These are phyloP conservation scores for Leucoma salicis DNA, from an alignment of 2,888 invertebrate genomes.

Conservation along the genomic window DNA sequence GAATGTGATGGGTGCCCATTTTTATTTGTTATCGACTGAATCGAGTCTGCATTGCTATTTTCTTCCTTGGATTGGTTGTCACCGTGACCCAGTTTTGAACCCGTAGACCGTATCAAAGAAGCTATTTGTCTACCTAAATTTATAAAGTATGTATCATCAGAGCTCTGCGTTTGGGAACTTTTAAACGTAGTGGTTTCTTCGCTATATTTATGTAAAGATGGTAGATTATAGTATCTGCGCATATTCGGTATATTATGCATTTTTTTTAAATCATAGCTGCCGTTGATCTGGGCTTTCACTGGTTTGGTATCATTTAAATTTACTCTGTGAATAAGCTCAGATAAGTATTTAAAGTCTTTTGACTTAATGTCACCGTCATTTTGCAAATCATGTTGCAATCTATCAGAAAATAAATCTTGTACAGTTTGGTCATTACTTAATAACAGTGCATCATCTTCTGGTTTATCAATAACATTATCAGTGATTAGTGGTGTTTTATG, in stretches of 20 bases:
- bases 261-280: slow-evolving; percentile 9
- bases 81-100: slow-evolving; percentile 42
- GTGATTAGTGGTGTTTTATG: not conserved
- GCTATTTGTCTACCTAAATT: slow-evolving; percentile 71
- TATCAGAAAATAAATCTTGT: not conserved
- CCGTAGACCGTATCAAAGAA: slow-evolving; percentile 55
- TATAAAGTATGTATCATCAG: slow-evolving; percentile 56
- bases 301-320: slow-evolving; percentile 42
- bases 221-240: slow-evolving; percentile 28
- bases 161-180: slow-evolving; percentile 21
- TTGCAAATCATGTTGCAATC: not conserved
- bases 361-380: slow-evolving; percentile 16
- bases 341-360: slow-evolving; percentile 62
- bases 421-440: not conserved
- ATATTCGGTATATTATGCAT: slow-evolving; percentile 4
- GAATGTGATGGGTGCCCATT: slow-evolving; percentile 50
- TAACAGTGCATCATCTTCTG: not conserved
- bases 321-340: slow-evolving; percentile 62
- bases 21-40: slow-evolving; percentile 47
- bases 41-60: slow-evolving; percentile 22
- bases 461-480: not conserved
- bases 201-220: not conserved
- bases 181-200: slow-evolving; percentile 14
- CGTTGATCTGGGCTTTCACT: slow-evolving; percentile 1
- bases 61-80: slow-evolving; percentile 41